Conservation (phyloP, 1,140 invertebrate species). For the Dinoponera quadriceps region DNA sequence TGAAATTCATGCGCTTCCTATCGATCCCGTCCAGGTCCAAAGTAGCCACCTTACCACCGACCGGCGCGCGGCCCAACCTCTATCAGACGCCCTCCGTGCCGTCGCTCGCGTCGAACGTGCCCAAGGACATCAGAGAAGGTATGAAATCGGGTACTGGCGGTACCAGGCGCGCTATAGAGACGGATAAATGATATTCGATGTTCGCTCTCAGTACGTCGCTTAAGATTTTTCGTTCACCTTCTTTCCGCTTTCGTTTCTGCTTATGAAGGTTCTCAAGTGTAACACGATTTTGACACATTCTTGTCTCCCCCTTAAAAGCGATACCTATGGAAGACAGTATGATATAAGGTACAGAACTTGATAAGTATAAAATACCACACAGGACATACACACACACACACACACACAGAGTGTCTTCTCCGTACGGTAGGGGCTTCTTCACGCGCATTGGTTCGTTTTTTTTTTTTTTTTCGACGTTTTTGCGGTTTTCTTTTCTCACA, state of each 20-base stretch:
- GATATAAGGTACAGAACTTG: constrained; percentile 82
- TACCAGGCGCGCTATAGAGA: not conserved
- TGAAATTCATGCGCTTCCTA: not conserved
- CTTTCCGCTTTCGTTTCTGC: constrained; percentile 64
- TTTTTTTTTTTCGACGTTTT: constrained; percentile 1
- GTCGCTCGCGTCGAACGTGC: constrained; percentile 78
- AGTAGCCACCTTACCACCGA: constrained; percentile 80
- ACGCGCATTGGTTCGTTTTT: constrained; percentile 69
- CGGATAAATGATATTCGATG: constrained; percentile 52
- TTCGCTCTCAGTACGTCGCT: constrained; percentile 65
- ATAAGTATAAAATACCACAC: constrained; percentile 64
- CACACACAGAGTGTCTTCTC: constrained; percentile 62
- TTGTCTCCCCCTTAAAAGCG: constrained; percentile 82
- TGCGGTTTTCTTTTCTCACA: constrained; percentile 20
- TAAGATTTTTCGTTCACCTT: constrained; percentile 63
- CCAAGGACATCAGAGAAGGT: constrained; percentile 84
- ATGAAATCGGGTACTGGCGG: constrained; percentile 58
- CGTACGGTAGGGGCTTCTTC: constrained; percentile 71
- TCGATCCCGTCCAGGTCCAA: constrained; percentile 79
- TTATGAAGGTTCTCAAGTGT: constrained; percentile 59
- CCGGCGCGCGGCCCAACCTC: constrained; percentile 79
- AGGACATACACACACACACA: too few species aligned
- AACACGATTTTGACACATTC: constrained; percentile 73
- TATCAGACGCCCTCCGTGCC: constrained; percentile 83
- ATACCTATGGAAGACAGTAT: constrained; percentile 84